These are phyloP conservation scores for Neosilurus hyrtlii DNA, from an alignment of 2,797 vertebrate genomes.

Conservation along the genomic window DNA sequence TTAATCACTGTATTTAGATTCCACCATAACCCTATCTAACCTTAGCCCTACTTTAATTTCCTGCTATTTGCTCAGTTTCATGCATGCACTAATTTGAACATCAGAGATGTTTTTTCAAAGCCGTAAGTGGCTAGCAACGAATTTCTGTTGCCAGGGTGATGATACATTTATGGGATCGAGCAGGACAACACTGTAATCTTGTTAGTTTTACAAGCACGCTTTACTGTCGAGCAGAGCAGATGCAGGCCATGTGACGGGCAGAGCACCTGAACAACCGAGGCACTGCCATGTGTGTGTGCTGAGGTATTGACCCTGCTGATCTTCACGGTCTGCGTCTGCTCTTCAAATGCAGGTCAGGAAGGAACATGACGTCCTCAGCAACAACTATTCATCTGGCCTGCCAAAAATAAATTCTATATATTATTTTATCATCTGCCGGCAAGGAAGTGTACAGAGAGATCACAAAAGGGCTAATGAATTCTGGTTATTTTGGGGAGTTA, in stretches of 20 bases:
- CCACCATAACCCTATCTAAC: background rate
- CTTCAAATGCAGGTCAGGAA: constrained; percentile 31
- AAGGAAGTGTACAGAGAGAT: background rate
- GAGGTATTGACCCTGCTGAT: background rate
- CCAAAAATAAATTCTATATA: background rate
- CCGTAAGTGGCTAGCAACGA: constrained; percentile 34
- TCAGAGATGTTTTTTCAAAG: constrained; percentile 28
- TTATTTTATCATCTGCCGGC: background rate
- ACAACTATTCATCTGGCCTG: constrained; percentile 20
- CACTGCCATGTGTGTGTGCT: constrained; percentile 3
- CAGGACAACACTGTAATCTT: constrained; percentile 14
- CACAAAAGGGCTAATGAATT: constrained; percentile 31
- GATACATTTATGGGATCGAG: constrained; percentile 43
- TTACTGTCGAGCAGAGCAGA: constrained; percentile 27
- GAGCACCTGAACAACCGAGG: constrained; percentile 8
- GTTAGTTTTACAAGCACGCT: constrained; percentile 35
- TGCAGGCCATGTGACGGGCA: background rate
- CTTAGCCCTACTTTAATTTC: background rate
- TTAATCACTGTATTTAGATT: background rate
- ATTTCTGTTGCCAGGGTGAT: constrained; percentile 51
- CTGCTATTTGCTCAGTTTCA: background rate
- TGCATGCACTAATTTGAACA: constrained; percentile 24
- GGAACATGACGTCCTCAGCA: constrained; percentile 30
- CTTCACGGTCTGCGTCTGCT: constrained; percentile 18
- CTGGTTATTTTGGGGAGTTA: constrained; percentile 20